Evolutionary conservation across 2,888 invertebrate species (phyloP), one percentile per base, ranked within the genome.

Genomic region (Agapostemon virescens): DNA sequence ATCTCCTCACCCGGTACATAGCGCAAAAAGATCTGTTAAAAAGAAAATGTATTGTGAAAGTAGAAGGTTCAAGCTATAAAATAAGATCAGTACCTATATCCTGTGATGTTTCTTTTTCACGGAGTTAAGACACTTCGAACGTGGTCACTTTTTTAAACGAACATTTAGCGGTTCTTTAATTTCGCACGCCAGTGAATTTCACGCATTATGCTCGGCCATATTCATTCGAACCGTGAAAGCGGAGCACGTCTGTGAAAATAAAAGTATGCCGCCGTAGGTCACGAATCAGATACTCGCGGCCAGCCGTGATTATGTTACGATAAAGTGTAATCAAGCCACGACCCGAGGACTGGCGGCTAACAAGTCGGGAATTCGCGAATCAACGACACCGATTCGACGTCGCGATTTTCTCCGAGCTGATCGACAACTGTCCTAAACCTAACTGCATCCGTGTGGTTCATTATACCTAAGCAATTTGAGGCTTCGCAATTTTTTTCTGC

Each of bases 171-270:
- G 5, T 33, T 33, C 33, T 4, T 33, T 33, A 33, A 33, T 33
- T 33, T 33, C 5, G 33, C 33, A 33, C 38, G 38, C 38, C 38
- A 9, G 38, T 6, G 38, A 9, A 1, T 42, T 17, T 42, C 17
- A 17, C 42, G 42, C 42, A 6, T 42, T 42, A 17, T 1, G 5
- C 38, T 15, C 30, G 20, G 33, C 49, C 23, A 36, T 64, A 55
- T 77, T 77, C 63, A 30, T 40, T 38, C n/a, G 42, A 23, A 55
- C 30, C 52, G 66, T 52, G 75, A 81, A 81, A 81, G 76, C 80
- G 66, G 81, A 73, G 63, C 81, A 66, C 30, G 45, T 52, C 69
- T 66, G 74, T 11, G 45, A 52, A n/a, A 52, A 52, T n/a, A 52
- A 75, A 81, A 79, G 79, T 75, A 30, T 79, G 74, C 58, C 68